phyloP scores from a whole-genome alignment of 35 echinoderm and acorn worm genomes.

The Holothuria glaberrima region DNA sequence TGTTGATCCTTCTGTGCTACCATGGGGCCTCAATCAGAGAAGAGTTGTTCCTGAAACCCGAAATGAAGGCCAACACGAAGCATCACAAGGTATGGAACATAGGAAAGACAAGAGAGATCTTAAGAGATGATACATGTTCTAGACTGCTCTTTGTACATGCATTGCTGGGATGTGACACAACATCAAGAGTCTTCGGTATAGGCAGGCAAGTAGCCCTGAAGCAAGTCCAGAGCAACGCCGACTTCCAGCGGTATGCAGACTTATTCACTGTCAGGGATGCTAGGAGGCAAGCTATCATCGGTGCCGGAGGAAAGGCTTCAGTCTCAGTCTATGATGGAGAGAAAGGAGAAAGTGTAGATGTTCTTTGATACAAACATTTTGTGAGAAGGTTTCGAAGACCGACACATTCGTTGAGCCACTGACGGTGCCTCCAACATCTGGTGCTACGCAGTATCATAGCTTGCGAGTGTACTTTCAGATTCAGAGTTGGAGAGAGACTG shows the following conservation, averaged over 20 bases:
- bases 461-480: constrained; percentile 63
- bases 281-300: constrained; percentile 12
- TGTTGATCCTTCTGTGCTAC: constrained; percentile 46
- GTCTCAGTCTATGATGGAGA: constrained; percentile 49
- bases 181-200: constrained; percentile 58
- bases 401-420: constrained; percentile 29
- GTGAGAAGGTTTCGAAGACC: constrained; percentile 58
- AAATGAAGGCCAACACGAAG: constrained; percentile 48
- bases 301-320: constrained; percentile 21
- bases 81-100: constrained; percentile 65
- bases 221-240: constrained; percentile 6
- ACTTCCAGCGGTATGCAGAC: constrained; percentile 34
- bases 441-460: constrained; percentile 65
- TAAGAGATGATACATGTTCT: constrained; percentile 41
- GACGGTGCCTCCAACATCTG: constrained; percentile 64
- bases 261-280: constrained; percentile 43
- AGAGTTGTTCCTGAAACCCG: constrained; percentile 52
- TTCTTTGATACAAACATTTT: constrained; percentile 25
- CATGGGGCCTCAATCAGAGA: constrained; percentile 9
- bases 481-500: constrained; percentile 51
- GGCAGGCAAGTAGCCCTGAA: constrained; percentile 38
- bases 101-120: not conserved
- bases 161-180: constrained; percentile 67
- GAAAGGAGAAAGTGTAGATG: constrained; percentile 48
- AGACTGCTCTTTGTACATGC: constrained; percentile 55